These are phyloP conservation scores for Enteromius argenteus DNA, from an alignment of 2,797 vertebrate genomes.

Conservation along the genomic window DNA sequence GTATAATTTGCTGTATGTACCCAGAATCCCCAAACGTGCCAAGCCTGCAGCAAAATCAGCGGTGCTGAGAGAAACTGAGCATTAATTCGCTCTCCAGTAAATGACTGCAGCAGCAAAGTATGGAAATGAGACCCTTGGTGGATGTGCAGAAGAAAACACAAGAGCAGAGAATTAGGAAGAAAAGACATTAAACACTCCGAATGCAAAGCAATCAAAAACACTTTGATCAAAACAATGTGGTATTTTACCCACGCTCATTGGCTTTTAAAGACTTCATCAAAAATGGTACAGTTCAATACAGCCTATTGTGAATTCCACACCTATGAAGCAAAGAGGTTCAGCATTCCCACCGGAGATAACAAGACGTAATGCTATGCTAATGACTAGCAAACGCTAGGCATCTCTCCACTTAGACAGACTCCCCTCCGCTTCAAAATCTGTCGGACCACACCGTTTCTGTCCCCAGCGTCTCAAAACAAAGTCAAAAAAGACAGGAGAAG, in stretches of 20 bases:
- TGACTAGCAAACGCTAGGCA: neutral
- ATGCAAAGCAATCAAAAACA: slow-evolving; percentile 9
- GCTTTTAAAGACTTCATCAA: neutral
- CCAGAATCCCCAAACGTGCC: slow-evolving; percentile 18
- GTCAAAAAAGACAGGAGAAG: neutral
- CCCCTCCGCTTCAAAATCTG: slow-evolving; percentile 25
- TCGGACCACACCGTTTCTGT: neutral
- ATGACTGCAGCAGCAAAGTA: slow-evolving; percentile 7
- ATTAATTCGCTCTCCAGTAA: slow-evolving; percentile 18
- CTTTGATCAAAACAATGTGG: neutral
- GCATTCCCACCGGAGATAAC: slow-evolving; percentile 16
- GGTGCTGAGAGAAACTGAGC: neutral
- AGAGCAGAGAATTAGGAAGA: slow-evolving; percentile 5
- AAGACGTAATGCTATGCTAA: slow-evolving; percentile 32
- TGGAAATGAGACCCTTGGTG: slow-evolving; percentile 21
- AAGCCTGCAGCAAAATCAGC: slow-evolving; percentile 3
- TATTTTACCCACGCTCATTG: neutral
- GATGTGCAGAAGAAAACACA: slow-evolving; percentile 24
- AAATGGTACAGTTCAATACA: neutral
- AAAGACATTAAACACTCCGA: neutral
- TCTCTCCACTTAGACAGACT: slow-evolving; percentile 10
- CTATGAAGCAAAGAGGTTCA: neutral
- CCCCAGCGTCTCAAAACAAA: slow-evolving; percentile 20
- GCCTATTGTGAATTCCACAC: neutral
- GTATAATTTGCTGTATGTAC: slow-evolving; percentile 24